These are phyloP conservation scores for Doryteuthis pealeii DNA, from an alignment of 1,140 invertebrate genomes.

Conservation along the genomic window DNA sequence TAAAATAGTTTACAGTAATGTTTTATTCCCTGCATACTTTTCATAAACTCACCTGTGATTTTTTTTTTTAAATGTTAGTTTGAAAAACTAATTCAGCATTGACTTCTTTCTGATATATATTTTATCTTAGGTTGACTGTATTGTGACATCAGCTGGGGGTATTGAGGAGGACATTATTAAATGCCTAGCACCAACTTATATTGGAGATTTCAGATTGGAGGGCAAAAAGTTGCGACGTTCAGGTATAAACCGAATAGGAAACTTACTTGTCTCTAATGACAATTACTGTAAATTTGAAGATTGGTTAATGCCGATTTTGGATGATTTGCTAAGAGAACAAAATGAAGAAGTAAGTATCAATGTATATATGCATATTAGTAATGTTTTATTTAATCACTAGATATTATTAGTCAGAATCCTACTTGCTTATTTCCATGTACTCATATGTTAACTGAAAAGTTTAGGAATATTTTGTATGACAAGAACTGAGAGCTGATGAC, in stretches of 20 bases:
- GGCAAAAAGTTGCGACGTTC: slow-evolving; percentile 73
- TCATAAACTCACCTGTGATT: too few relatives aligned
- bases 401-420: not conserved
- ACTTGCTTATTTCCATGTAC: not conserved
- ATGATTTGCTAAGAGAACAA: slow-evolving; percentile 90
- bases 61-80: too few relatives aligned
- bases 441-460: too few relatives aligned
- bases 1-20: too few relatives aligned
- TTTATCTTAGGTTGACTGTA: slow-evolving; percentile 88
- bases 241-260: slow-evolving; percentile 97
- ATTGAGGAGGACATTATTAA: slow-evolving; percentile 99
- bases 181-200: slow-evolving; percentile 90
- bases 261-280: slow-evolving; percentile 95
- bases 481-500: too few relatives aligned
- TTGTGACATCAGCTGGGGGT: slow-evolving; percentile 97
- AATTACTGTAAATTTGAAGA: slow-evolving; percentile 99
- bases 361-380: not conserved
- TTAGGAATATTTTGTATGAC: too few relatives aligned
- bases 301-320: slow-evolving; percentile 93
- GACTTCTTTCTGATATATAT: too few relatives aligned
- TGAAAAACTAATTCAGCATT: too few relatives aligned
- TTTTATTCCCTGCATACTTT: too few relatives aligned
- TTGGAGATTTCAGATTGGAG: slow-evolving; percentile 86
- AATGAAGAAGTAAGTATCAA: slow-evolving; percentile 61
- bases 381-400: not conserved